phyloP scores from a whole-genome alignment of 2,888 invertebrate species.

The Nymphalis urticae region DNA sequence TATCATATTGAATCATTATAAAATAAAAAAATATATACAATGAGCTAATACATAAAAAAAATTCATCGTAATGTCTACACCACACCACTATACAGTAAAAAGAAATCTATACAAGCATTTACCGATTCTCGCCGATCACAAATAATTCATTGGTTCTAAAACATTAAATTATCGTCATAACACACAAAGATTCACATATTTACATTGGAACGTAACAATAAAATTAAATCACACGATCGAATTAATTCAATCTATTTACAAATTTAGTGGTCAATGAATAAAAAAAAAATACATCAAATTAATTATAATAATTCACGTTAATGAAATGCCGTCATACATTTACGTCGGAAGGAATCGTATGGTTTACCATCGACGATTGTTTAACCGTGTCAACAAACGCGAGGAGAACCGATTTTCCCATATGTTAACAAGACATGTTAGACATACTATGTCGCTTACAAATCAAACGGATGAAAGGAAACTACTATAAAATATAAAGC shows the following conservation, averaged over 20 bases:
- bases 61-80: slow-evolving; percentile 60
- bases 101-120: slow-evolving; percentile 68
- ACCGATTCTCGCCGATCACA: slow-evolving; percentile 66
- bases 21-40: slow-evolving; percentile 42
- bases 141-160: slow-evolving; percentile 63
- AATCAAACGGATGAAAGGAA: slow-evolving; percentile 6
- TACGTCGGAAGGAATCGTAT: slow-evolving; percentile 40
- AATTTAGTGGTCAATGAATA: slow-evolving; percentile 47
- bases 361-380: slow-evolving; percentile 47
- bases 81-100: slow-evolving; percentile 72
- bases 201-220: slow-evolving; percentile 61
- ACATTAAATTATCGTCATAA: slow-evolving; percentile 61
- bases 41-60: slow-evolving; percentile 59
- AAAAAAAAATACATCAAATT: slow-evolving; percentile 38
- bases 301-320: slow-evolving; percentile 25
- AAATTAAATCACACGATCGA: slow-evolving; percentile 69
- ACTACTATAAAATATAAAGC: slow-evolving; percentile 48
- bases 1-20: slow-evolving; percentile 14
- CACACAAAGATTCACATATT: slow-evolving; percentile 76
- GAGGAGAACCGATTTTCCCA: slow-evolving; percentile 45
- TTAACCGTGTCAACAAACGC: slow-evolving; percentile 58
- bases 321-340: slow-evolving; percentile 19
- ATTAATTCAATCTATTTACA: slow-evolving; percentile 68
- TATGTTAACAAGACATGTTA: slow-evolving; percentile 3
- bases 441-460: not conserved